Base-by-base conservation (phyloP, 2,888 invertebrate species). In the Gnatocerus cornutus region DNA sequence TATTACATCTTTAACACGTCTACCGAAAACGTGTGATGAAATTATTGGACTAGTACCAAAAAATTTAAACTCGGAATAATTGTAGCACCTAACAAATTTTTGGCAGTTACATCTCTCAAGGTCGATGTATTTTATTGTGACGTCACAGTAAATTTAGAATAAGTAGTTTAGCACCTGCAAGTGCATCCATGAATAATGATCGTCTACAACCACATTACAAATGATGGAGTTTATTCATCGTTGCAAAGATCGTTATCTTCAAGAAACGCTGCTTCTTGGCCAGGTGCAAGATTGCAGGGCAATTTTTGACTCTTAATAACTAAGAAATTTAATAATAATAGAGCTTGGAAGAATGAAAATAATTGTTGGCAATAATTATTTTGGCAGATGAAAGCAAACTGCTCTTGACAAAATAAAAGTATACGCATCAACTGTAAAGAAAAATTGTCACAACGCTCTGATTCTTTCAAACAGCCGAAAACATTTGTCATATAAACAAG, bases 121-220 rank as follows among this genome's bases (percentile, higher is more conserved):
- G 59, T 45, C 46, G 27, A 45, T 45, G 45, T 59, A 59, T 45
- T 59, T 59, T 46, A 59, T 59, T 0, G 59, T 59, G 45, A 46
- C 46, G 46, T 59, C 59, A 59, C 13, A 12, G 33, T 37, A 53
- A 53, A 53, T 53, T 53, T 30, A 16, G 37, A 37, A 13, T 27
- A 8, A 21, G 6, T 6, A n/a, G 12, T 53, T 7, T 14, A 53
- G 30, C 50, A 59, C 59, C 45, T 59, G 45, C 29, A 59, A 46
- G 59, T 45, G 59, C 30, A 59, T 59, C 46, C 59, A 46, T 59
- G 45, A 59, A 59, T 59, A 59, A 59, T 46, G 13, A 59, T 13
- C 10, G 9, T 46, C 5, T 46, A 13, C 21, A 21, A 21, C 46
- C 12, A 14, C 16, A 16, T 13, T 7, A 16, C 9, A 21, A 46